Evolutionary conservation across 2,888 invertebrate species (phyloP).

Genomic region (Phania funesta): DNA sequence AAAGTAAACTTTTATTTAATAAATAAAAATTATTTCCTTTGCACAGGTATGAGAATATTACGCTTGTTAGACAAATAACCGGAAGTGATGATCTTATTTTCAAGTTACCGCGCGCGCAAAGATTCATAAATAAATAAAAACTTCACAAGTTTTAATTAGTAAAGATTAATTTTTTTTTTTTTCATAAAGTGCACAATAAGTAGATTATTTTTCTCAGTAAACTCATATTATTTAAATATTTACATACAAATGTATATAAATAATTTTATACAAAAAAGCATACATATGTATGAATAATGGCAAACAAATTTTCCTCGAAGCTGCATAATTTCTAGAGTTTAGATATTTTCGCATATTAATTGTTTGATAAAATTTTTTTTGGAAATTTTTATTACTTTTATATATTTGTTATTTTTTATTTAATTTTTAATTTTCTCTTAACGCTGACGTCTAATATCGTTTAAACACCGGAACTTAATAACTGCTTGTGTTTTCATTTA

Average conservation of each 20-base stretch:
- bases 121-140: constrained; percentile 6
- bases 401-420: constrained; percentile 3
- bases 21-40: constrained; percentile 25
- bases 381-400: constrained; percentile 11
- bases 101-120: constrained; percentile 19
- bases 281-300: too few relatives aligned
- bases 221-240: neutral
- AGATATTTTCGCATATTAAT: too few relatives aligned
- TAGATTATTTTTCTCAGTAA: too few relatives aligned
- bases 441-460: constrained; percentile 57
- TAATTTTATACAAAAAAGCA: too few relatives aligned
- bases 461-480: constrained; percentile 67
- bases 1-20: constrained; percentile 25
- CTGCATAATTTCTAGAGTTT: too few relatives aligned
- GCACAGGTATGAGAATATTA: neutral
- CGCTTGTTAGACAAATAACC: constrained; percentile 50
- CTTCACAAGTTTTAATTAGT: constrained; percentile 23
- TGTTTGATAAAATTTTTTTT: neutral
- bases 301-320: too few relatives aligned
- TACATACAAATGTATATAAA: too few relatives aligned
- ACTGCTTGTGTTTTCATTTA: constrained; percentile 56
- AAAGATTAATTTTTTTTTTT: constrained; percentile 5
- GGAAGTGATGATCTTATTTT: constrained; percentile 59
- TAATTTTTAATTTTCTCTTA: constrained; percentile 12
- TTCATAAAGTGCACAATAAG: too few relatives aligned